Conservation (phyloP, 2,113 vertebrate genomes). For the Psittacula cyanocephala region DNA sequence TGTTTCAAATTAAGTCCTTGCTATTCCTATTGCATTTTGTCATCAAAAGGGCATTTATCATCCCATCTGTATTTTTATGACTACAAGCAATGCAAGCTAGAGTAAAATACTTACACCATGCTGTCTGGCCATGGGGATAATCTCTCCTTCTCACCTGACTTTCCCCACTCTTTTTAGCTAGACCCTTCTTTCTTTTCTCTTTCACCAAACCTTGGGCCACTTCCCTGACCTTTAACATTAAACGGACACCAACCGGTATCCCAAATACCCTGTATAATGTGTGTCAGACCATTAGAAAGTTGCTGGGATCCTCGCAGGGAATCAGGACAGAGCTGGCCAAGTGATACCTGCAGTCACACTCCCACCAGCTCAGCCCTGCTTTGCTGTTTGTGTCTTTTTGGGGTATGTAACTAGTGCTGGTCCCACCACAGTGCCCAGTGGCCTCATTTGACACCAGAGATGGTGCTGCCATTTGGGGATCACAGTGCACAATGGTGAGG, state of each 20-base stretch:
- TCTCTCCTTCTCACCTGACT: not conserved
- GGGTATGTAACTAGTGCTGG: not conserved
- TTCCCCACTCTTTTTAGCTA: not conserved
- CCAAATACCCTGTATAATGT: not conserved
- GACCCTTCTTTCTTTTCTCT: too few relatives aligned
- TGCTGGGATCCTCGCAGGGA: not conserved
- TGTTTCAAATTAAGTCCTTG: not conserved
- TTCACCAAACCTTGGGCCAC: not conserved
- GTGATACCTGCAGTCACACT: not conserved
- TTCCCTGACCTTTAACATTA: not conserved
- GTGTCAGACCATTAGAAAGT: not conserved
- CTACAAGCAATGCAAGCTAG: not conserved
- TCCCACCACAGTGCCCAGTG: not conserved
- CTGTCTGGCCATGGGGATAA: not conserved
- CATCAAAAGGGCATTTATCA: not conserved
- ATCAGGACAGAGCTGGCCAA: not conserved
- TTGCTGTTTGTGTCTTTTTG: not conserved
- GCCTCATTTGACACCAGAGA: not conserved
- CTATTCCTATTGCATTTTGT: not conserved
- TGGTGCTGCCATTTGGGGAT: not conserved
- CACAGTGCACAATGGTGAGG: fast-evolving
- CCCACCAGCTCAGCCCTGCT: fast-evolving
- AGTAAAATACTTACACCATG: not conserved
- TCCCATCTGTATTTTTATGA: not conserved
- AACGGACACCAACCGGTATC: not conserved